Conservation (phyloP, 2,113 vertebrate genomes). For the Rallus limicola region DNA sequence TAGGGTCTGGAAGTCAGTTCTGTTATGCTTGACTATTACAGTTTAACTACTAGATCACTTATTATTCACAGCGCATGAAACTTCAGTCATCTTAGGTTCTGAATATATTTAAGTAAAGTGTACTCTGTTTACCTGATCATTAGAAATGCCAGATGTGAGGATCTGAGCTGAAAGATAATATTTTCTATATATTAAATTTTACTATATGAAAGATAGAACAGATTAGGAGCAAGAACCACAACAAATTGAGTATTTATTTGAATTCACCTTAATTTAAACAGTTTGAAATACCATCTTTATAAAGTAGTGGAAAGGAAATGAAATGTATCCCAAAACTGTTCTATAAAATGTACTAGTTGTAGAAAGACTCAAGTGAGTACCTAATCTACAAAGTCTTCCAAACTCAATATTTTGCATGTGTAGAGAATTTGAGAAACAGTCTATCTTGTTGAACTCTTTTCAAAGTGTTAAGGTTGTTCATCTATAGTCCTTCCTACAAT, state of each 20-base stretch:
- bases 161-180: neutral
- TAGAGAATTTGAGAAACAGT: neutral
- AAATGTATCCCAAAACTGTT: neutral
- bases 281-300: neutral
- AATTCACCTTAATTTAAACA: neutral
- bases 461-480: neutral
- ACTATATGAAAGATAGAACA: neutral
- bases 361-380: neutral
- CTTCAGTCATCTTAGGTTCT: neutral
- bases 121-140: neutral
- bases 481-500: neutral
- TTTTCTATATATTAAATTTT: neutral
- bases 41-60: neutral
- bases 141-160: neutral
- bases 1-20: neutral
- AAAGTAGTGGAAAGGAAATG: neutral
- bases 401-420: neutral
- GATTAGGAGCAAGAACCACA: neutral
- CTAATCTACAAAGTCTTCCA: neutral
- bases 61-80: neutral
- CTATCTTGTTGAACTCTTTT: neutral
- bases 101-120: neutral
- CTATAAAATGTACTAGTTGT: neutral
- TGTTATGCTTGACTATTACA: neutral
- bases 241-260: neutral